Conservation (phyloP, 2,888 invertebrate species). For the Gastrophysa polygoni region DNA sequence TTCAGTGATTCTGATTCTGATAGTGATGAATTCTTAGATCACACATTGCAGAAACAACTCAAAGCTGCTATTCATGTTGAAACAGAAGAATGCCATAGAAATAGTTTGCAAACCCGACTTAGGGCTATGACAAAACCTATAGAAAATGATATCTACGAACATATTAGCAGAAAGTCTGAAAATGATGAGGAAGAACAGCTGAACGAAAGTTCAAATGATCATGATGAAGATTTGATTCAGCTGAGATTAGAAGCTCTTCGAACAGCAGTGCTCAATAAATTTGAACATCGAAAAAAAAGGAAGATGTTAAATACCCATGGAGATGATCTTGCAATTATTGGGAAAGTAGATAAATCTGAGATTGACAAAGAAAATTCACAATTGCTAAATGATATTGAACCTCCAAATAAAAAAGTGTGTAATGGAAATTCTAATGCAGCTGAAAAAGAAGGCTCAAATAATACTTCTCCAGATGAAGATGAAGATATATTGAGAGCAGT, state of each 20-base stretch:
- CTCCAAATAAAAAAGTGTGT: constrained; percentile 43
- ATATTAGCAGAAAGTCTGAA: constrained; percentile 17
- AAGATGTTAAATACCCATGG: constrained; percentile 39
- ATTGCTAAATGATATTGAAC: constrained; percentile 48
- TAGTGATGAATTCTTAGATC: constrained; percentile 44
- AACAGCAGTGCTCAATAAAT: constrained; percentile 71
- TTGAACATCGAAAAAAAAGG: constrained; percentile 62
- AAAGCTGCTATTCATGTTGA: constrained; percentile 63
- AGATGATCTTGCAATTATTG: constrained; percentile 13
- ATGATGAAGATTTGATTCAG: constrained; percentile 66
- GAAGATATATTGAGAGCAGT: constrained; percentile 66
- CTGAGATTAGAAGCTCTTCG: constrained; percentile 70
- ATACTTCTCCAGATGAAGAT: constrained; percentile 61
- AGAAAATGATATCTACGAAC: constrained; percentile 19
- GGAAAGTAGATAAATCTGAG: constrained; percentile 33
- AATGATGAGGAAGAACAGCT: constrained; percentile 15
- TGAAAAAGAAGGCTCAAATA: constrained; percentile 13
- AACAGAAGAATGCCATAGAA: constrained; percentile 43
- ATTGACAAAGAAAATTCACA: constrained; percentile 44
- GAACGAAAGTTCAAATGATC: constrained; percentile 30
- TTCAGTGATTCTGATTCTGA: constrained; percentile 42
- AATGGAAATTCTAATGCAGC: constrained; percentile 10
- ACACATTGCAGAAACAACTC: constrained; percentile 55
- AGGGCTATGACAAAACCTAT: constrained; percentile 47
- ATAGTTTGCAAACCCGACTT: constrained; percentile 51